Evolutionary conservation across 2,797 vertebrate genomes (phyloP).

Genomic region (Spondyliosoma cantharus): DNA sequence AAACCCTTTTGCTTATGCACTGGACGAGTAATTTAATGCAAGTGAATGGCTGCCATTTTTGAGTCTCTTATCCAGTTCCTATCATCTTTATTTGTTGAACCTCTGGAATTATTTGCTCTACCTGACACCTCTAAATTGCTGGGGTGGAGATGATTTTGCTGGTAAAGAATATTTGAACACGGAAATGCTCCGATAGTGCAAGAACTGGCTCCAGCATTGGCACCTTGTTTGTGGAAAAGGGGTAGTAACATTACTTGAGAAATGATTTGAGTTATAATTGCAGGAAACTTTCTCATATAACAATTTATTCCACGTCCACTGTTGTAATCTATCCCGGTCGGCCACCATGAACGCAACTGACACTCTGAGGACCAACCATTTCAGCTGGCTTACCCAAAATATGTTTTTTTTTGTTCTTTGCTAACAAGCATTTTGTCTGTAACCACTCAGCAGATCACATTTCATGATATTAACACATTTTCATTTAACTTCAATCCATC

Average conservation of each 20-base stretch:
- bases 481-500: conserved; percentile 61
- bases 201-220: not conserved
- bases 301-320: not conserved
- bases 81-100: no score
- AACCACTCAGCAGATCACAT: conserved; percentile 29
- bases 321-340: not conserved
- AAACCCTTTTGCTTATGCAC: no score
- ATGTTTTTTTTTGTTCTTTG: conserved; percentile 17
- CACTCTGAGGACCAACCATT: not conserved
- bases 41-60: no score
- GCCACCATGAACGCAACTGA: not conserved
- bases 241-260: not conserved
- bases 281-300: not conserved
- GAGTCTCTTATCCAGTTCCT: no score
- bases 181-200: not conserved
- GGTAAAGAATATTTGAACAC: no score
- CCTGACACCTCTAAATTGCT: not conserved
- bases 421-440: conserved; percentile 22
- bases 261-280: not conserved
- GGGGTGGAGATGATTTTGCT: not conserved
- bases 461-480: conserved; percentile 53
- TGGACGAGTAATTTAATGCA: no score
- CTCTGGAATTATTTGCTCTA: not conserved
- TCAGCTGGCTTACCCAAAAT: not conserved
- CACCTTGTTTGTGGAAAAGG: not conserved